Percentiles rank a stretch among this genome's conserved stretches.
phyloP scores from a whole-genome alignment of 2,113 vertebrate genomes.

The Vulpes vulpes region DNA sequence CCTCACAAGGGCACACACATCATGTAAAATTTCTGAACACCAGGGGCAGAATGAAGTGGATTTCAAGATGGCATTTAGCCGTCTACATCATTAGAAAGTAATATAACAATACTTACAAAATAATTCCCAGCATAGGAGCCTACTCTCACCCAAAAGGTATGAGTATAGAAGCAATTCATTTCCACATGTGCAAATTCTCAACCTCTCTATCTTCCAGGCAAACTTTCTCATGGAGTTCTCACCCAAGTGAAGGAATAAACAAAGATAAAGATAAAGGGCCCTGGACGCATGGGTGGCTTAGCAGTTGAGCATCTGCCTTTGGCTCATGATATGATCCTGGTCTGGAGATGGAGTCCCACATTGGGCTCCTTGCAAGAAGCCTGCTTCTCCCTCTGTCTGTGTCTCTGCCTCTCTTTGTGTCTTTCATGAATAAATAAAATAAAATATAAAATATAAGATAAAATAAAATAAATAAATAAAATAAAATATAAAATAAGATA shows the following conservation, averaged over 20 bases:
- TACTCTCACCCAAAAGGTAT: not conserved
- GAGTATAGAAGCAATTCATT: not conserved
- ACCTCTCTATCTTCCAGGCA: not conserved
- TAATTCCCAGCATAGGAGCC: not conserved
- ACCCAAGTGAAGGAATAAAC: not conserved
- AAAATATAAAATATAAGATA: too few relatives aligned
- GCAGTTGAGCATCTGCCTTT: too few relatives aligned
- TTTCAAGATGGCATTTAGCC: not conserved
- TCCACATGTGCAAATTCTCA: not conserved
- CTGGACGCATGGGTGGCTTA: too few relatives aligned
- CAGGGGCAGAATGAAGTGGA: not conserved
- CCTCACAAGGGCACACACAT: rapidly evolving
- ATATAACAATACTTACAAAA: not conserved
- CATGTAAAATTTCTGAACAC: not conserved
- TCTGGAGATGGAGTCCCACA: too few relatives aligned
- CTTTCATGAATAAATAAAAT: too few relatives aligned
- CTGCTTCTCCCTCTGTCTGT: too few relatives aligned
- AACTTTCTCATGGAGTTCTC: not conserved
- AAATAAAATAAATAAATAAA: too few relatives aligned
- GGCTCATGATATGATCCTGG: too few relatives aligned
- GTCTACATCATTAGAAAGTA: not conserved
- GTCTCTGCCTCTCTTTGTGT: too few relatives aligned
- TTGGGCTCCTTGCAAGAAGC: too few relatives aligned
- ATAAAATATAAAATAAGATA: not conserved
- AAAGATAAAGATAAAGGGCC: not conserved